A percentile compares a stretch with the other conserved stretches of the same genome.
Evolutionary conservation across 2,888 invertebrate species (phyloP).

Genomic region (Harpalus rubripes): DNA sequence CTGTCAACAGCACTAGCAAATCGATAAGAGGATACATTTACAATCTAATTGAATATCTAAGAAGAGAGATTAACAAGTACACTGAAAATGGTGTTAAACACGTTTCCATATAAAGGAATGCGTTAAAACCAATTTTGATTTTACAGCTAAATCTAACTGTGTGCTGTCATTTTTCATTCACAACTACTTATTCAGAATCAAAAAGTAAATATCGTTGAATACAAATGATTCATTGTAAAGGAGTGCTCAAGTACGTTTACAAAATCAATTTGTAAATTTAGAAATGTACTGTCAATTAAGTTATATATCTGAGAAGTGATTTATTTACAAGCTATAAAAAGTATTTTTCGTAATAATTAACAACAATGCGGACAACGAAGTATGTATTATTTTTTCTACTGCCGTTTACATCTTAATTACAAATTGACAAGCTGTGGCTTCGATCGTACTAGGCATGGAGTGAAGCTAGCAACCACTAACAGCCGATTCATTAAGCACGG

Average conservation of each 20-base stretch:
- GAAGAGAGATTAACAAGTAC: slow-evolving; percentile 46
- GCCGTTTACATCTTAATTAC: too few species aligned
- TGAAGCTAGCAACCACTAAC: too few species aligned
- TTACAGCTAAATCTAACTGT: slow-evolving; percentile 37
- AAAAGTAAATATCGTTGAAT: slow-evolving; percentile 12
- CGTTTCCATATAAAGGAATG: slow-evolving; percentile 51
- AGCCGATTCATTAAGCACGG: too few species aligned
- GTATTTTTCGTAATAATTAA: too few species aligned
- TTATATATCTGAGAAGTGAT: background rate
- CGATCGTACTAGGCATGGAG: too few species aligned
- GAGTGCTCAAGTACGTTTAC: slow-evolving; percentile 5
- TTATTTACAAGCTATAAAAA: background rate
- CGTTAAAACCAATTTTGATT: slow-evolving; percentile 15
- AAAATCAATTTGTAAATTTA: slow-evolving; percentile 25
- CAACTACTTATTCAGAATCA: background rate
- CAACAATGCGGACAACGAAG: too few species aligned
- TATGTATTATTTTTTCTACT: too few species aligned
- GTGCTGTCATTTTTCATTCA: slow-evolving; percentile 22
- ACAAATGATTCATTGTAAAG: slow-evolving; percentile 30
- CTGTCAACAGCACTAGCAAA: slow-evolving; percentile 39
- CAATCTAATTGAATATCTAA: slow-evolving; percentile 52
- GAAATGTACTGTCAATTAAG: background rate
- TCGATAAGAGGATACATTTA: slow-evolving; percentile 44
- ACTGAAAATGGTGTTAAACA: slow-evolving; percentile 48
- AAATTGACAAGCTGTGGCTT: too few species aligned